Base-by-base conservation (phyloP, 2,797 vertebrate genomes). In the Tachyglossus aculeatus region DNA sequence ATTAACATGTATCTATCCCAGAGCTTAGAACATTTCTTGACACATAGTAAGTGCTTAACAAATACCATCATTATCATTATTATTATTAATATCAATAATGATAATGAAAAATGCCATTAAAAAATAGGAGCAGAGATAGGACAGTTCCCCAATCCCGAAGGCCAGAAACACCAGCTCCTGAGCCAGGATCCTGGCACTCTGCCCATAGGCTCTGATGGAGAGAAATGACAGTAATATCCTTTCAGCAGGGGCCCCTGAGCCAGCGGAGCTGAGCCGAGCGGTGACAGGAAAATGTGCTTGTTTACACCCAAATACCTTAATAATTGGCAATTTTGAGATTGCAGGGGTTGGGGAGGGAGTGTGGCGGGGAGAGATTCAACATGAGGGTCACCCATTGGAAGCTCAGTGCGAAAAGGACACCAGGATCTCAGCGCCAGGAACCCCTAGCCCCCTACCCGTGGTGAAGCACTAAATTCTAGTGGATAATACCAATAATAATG, bases 261-360 rank as follows among this genome's bases (percentile, higher is more conserved):
- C 57, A 7, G 29, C 60, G 40, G 34, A 67, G 48, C 60, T 7
- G 13, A 71, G 82, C 84, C 68, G 58, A 84, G 55, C 74, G 41
- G 72, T 80, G 90, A 89, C 89, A 88, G 85, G 48, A 60, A 87
- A 87, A 83, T 74, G 74, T 73, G 80, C 87, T 84, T 90, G 87
- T 91, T 91, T 90, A 84, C 86, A 84, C 83, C 80, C 82, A 87
- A 83, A 86, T 77, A 77, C 76, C 76, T 76, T 83, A 82, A 83
- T 86, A 91, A 78, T 83, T 51, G 29, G 81, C 83, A 87, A 88
- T 91, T 90, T 87, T 69, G 64, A 34, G 1, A 44, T 40, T 61
- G 56, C 24, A 45, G 71, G 51, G 39, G 3, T 40, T 36, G 40
- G 69, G 55, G 40, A 67, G 54, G 58, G 70, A 9, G 6, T 36